These are phyloP conservation scores for Autographa pulchrina DNA, from an alignment of 2,888 invertebrate genomes.

Conservation along the genomic window DNA sequence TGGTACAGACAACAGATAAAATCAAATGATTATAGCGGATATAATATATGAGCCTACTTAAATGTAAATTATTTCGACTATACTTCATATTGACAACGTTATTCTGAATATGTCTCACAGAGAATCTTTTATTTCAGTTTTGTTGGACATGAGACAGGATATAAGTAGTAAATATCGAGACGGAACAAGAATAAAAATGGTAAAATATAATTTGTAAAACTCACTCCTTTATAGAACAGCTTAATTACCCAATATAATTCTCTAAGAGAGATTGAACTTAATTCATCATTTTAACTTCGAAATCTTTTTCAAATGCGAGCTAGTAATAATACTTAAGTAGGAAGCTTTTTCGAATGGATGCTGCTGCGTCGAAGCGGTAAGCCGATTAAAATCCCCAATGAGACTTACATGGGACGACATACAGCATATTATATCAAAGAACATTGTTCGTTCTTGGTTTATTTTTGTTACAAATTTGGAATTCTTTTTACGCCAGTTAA, in stretches of 20 bases:
- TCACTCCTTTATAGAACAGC: not conserved
- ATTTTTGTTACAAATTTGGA: not conserved
- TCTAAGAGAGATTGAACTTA: not conserved
- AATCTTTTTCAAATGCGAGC: constrained; percentile 64
- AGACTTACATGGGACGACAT: constrained; percentile 68
- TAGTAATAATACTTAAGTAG: constrained; percentile 73
- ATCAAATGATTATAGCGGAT: no score
- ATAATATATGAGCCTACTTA: no score
- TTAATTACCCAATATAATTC: not conserved
- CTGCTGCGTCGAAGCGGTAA: constrained; percentile 76
- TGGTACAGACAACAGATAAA: no score
- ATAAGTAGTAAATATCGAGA: no score
- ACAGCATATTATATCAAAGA: constrained; percentile 36
- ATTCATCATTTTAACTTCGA: constrained; percentile 47
- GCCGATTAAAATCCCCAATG: constrained; percentile 84
- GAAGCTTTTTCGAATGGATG: constrained; percentile 79
- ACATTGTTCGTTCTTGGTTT: not conserved
- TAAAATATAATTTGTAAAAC: not conserved
- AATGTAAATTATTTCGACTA: no score
- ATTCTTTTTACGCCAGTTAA: no score
- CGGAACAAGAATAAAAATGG: no score
- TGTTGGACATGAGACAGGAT: no score
- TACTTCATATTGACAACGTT: no score
- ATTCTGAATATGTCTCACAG: no score
- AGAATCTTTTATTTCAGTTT: no score